Percentiles rank a stretch among this genome's conserved stretches.
Conservation (phyloP, 2,888 invertebrate genomes). For the Falcaria lacertinaria region DNA sequence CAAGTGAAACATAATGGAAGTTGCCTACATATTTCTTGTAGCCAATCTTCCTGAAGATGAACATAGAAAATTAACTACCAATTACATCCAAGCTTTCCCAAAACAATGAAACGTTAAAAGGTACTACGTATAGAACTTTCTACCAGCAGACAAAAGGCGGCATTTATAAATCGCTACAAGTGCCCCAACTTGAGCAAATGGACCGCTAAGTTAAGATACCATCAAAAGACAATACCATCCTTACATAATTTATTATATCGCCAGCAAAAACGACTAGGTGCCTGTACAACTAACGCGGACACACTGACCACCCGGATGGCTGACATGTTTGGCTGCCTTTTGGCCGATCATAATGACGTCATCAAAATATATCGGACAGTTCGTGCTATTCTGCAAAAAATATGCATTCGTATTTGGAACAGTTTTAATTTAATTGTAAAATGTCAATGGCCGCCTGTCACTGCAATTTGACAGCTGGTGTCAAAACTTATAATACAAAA, state of each 20-base stretch:
- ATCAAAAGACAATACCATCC: constrained; percentile 65
- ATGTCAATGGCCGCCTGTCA: too few relatives aligned
- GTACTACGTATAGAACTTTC: background rate
- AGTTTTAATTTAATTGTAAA: too few relatives aligned
- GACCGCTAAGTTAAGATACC: constrained; percentile 56
- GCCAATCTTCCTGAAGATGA: too few relatives aligned
- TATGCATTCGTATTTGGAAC: too few relatives aligned
- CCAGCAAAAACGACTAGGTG: constrained; percentile 50
- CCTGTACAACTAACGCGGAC: constrained; percentile 19
- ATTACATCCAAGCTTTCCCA: background rate
- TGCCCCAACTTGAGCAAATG: constrained; percentile 29
- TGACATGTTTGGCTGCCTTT: background rate
- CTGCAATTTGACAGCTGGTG: too few relatives aligned
- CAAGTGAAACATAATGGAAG: too few relatives aligned
- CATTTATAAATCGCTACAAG: constrained; percentile 49
- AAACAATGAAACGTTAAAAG: background rate
- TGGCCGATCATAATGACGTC: too few relatives aligned
- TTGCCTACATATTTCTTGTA: too few relatives aligned
- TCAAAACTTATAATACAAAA: too few relatives aligned
- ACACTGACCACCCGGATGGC: constrained; percentile 6
- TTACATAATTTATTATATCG: constrained; percentile 67
- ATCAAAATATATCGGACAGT: too few relatives aligned
- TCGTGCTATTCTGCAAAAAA: too few relatives aligned
- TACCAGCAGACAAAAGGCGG: constrained; percentile 19
- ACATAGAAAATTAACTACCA: too few relatives aligned